Evolutionary conservation across 1,140 invertebrate genomes (phyloP).

Genomic region (Drosophila azteca): DNA sequence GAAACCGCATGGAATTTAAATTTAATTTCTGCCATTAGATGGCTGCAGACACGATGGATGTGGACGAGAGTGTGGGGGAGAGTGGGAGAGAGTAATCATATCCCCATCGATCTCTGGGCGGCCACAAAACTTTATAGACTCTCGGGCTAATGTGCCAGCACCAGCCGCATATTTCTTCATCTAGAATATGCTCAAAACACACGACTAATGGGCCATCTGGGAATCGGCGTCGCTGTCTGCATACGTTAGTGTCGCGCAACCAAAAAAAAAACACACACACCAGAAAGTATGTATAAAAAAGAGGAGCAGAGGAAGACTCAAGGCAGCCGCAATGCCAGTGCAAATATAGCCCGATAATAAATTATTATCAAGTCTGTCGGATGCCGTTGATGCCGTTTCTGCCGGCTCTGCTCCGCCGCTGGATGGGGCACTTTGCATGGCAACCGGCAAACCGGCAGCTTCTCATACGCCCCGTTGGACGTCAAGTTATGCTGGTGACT

Average conservation of each 20-base stretch:
- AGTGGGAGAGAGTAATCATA: constrained; percentile 10
- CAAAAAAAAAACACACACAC: background rate
- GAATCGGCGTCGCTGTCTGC: constrained; percentile 51
- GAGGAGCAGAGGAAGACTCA: background rate
- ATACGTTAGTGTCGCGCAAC: constrained; percentile 54
- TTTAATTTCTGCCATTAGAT: background rate
- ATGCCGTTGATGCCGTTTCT: background rate
- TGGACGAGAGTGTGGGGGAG: constrained; percentile 9
- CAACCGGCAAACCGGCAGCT: constrained; percentile 50
- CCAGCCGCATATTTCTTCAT: constrained; percentile 76
- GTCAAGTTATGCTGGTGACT: constrained; percentile 49
- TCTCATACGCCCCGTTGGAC: constrained; percentile 73
- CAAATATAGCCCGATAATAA: constrained; percentile 69
- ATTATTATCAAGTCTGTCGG: constrained; percentile 79
- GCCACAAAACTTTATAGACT: constrained; percentile 29
- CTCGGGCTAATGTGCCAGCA: constrained; percentile 13
- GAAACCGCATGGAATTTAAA: constrained; percentile 13
- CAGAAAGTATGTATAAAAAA: background rate
- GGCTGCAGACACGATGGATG: background rate
- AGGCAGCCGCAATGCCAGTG: constrained; percentile 29
- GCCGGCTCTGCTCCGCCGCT: background rate
- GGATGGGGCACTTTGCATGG: constrained; percentile 60
- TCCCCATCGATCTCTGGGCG: constrained; percentile 5
- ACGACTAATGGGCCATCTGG: constrained; percentile 74
- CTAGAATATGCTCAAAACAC: constrained; percentile 68